These are phyloP conservation scores for Asteroscopus sphinx DNA, from an alignment of 2,888 invertebrate genomes.

Conservation along the genomic window DNA sequence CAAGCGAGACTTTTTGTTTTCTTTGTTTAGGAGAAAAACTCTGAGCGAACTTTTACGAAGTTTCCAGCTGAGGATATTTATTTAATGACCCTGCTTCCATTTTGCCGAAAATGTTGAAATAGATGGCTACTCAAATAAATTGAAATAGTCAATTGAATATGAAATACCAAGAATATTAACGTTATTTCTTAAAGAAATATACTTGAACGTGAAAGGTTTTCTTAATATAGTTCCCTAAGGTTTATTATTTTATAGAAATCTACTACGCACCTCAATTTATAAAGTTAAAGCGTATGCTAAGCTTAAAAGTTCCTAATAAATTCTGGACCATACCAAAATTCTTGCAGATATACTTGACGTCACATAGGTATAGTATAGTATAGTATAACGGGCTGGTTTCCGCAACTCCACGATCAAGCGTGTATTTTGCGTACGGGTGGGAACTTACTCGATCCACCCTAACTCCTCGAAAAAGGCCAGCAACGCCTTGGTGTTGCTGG, in stretches of 20 bases:
- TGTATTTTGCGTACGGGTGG: too few relatives aligned
- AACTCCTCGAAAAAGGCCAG: too few relatives aligned
- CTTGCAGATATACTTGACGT: constrained; percentile 26
- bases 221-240: too few relatives aligned
- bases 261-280: too few relatives aligned
- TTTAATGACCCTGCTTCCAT: constrained; percentile 67
- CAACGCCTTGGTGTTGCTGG: too few relatives aligned
- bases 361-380: constrained; percentile 22
- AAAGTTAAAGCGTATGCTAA: background rate
- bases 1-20: constrained; percentile 61
- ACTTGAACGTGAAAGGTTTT: too few relatives aligned
- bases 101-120: constrained; percentile 37
- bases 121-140: constrained; percentile 40
- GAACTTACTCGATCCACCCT: too few relatives aligned
- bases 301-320: constrained; percentile 10
- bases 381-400: too few relatives aligned
- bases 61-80: constrained; percentile 70
- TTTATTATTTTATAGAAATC: too few relatives aligned
- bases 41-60: constrained; percentile 62
- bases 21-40: constrained; percentile 64
- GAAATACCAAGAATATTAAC: background rate
- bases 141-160: constrained; percentile 35
- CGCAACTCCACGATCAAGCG: too few relatives aligned
- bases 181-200: background rate
- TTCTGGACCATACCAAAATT: constrained; percentile 9